Conservation (phyloP, 1,140 invertebrate genomes). For the Drosophila bipectinata region DNA sequence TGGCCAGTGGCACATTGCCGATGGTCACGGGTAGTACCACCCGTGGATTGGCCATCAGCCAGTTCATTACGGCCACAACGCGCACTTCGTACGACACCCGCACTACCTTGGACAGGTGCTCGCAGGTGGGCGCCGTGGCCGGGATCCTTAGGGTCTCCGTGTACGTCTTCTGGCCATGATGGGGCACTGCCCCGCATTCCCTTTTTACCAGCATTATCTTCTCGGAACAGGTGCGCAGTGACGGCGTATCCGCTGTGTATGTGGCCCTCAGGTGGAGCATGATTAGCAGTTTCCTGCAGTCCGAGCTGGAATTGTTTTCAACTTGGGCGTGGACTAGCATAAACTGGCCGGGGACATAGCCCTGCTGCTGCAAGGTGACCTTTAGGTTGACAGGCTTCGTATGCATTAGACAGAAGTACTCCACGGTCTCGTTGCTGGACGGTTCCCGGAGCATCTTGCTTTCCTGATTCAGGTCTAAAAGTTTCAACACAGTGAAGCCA, state of each 20-base stretch:
- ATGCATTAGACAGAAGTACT: constrained; percentile 71
- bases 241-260: constrained; percentile 85
- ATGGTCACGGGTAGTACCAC: constrained; percentile 73
- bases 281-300: constrained; percentile 84
- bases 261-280: constrained; percentile 84
- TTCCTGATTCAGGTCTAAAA: constrained; percentile 74
- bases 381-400: constrained; percentile 62
- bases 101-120: constrained; percentile 75
- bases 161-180: constrained; percentile 49
- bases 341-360: constrained; percentile 79
- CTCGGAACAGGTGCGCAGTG: constrained; percentile 71
- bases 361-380: constrained; percentile 74
- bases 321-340: constrained; percentile 71
- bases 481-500: constrained; percentile 76
- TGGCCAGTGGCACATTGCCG: constrained; percentile 71
- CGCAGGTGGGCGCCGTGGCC: constrained; percentile 84
- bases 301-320: constrained; percentile 84
- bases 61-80: constrained; percentile 74
- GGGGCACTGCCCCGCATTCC: constrained; percentile 61
- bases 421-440: constrained; percentile 64
- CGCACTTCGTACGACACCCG: constrained; percentile 74
- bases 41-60: constrained; percentile 73
- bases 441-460: constrained; percentile 59
- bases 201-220: constrained; percentile 74
- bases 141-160: constrained; percentile 74